Evolutionary conservation across 2,888 invertebrate species (phyloP).

Genomic region (Synanthedon tipuliformis): DNA sequence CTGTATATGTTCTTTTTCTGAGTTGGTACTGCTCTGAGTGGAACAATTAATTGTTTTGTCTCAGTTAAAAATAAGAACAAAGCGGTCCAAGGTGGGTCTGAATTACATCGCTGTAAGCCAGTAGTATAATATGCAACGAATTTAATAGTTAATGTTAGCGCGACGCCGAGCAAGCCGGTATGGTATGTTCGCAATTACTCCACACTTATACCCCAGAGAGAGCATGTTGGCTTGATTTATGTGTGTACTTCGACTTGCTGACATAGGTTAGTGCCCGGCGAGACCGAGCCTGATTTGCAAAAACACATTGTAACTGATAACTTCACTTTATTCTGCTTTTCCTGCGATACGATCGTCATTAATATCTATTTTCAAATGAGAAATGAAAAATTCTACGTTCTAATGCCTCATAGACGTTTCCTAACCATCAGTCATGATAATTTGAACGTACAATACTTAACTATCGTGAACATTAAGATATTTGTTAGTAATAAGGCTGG

Average conservation of each 20-base stretch:
- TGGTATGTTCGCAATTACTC: conserved; percentile 62
- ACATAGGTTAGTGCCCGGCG: conserved; percentile 33
- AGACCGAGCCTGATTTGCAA: conserved; percentile 32
- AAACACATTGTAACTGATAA: conserved; percentile 4
- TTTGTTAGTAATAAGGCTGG: too few species aligned
- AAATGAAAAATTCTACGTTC: too few species aligned
- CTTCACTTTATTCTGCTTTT: too few species aligned
- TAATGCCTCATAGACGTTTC: too few species aligned
- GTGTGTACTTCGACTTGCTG: conserved; percentile 47
- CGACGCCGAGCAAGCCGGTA: conserved; percentile 49
- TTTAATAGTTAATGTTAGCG: conserved; percentile 66
- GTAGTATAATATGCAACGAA: conserved; percentile 69
- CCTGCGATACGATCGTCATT: too few species aligned
- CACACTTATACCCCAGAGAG: conserved; percentile 54
- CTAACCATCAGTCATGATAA: too few species aligned
- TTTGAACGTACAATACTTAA: too few species aligned
- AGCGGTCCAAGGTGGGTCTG: conserved; percentile 32
- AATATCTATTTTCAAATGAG: too few species aligned
- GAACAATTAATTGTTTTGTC: neutral
- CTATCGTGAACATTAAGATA: too few species aligned
- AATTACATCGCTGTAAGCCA: conserved; percentile 48
- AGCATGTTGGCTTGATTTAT: conserved; percentile 48
- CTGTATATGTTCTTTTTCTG: too few species aligned
- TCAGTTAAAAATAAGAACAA: conserved; percentile 24
- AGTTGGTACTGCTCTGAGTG: too few species aligned